Percentiles rank a stretch among this genome's conserved stretches.
These are phyloP conservation scores for Urocolius indicus DNA, from an alignment of 2,113 vertebrate species.

Conservation along the genomic window DNA sequence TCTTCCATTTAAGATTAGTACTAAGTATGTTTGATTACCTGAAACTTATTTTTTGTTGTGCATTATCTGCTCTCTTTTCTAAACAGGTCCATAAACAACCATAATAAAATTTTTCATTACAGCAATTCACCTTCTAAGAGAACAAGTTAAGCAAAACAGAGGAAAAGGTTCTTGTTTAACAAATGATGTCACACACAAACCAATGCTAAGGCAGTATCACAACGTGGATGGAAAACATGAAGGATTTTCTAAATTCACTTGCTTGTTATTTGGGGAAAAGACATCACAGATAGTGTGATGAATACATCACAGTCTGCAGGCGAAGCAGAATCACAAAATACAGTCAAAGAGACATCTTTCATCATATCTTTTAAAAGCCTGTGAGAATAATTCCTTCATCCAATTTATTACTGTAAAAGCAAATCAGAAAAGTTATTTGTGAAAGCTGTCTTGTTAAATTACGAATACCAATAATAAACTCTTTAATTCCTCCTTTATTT, in stretches of 20 bases:
- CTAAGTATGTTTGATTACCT: background rate
- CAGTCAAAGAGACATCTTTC: background rate
- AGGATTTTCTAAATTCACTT: background rate
- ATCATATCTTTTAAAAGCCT: background rate
- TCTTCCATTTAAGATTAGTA: constrained; percentile 4
- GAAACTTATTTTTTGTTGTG: background rate
- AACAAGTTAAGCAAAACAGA: constrained; percentile 32
- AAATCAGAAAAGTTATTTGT: constrained; percentile 20
- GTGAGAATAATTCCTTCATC: background rate
- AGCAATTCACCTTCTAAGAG: background rate
- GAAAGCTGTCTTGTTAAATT: constrained; percentile 24
- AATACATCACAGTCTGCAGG: background rate
- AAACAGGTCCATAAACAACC: background rate
- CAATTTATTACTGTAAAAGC: constrained; percentile 22
- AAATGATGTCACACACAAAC: background rate
- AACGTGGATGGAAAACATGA: background rate
- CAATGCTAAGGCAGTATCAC: background rate
- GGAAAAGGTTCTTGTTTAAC: background rate
- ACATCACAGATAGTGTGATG: background rate
- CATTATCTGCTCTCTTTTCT: background rate
- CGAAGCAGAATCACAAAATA: background rate
- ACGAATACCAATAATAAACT: constrained; percentile 35
- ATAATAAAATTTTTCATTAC: background rate
- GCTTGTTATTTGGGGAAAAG: background rate
- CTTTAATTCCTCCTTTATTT: constrained; percentile 28